Conservation (phyloP, 2,113 vertebrate genomes). For the Tupaia chinensis region DNA sequence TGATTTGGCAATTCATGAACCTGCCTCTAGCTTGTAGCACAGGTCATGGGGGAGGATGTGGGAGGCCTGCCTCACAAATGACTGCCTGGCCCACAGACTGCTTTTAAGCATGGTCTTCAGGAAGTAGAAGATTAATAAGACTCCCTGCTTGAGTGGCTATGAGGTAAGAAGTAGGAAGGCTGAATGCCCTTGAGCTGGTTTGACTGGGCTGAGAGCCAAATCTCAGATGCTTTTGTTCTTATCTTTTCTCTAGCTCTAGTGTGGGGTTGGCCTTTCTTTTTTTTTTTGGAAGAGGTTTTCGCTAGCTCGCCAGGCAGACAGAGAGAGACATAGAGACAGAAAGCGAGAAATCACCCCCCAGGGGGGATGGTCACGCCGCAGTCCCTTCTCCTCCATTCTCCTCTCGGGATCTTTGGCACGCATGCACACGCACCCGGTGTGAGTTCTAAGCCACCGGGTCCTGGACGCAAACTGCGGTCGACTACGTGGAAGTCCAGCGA, state of each 20-base stretch:
- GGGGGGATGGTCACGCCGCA: too few relatives aligned
- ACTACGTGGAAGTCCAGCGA: too few relatives aligned
- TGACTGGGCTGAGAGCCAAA: not conserved
- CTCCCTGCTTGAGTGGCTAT: not conserved
- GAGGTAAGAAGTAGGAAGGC: not conserved
- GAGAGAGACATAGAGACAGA: too few relatives aligned
- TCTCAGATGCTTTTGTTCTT: constrained; percentile 12
- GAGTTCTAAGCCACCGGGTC: too few relatives aligned
- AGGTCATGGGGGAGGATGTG: not conserved
- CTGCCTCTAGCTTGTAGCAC: not conserved
- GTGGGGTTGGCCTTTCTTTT: not conserved
- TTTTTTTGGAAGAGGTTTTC: too few relatives aligned
- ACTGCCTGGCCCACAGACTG: not conserved
- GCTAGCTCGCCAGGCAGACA: too few relatives aligned
- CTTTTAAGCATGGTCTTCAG: not conserved
- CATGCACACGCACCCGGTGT: too few relatives aligned
- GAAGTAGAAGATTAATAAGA: constrained; percentile 44
- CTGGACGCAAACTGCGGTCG: too few relatives aligned
- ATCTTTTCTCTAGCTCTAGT: constrained; percentile 20
- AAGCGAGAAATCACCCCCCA: too few relatives aligned
- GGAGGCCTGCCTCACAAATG: constrained; percentile 9
- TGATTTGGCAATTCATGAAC: not conserved
- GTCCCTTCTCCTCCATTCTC: too few relatives aligned
- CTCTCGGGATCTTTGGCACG: too few relatives aligned
- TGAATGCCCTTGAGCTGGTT: constrained; percentile 24